Base-by-base conservation (phyloP, 2,888 invertebrate species). In the Fragum fragum region DNA sequence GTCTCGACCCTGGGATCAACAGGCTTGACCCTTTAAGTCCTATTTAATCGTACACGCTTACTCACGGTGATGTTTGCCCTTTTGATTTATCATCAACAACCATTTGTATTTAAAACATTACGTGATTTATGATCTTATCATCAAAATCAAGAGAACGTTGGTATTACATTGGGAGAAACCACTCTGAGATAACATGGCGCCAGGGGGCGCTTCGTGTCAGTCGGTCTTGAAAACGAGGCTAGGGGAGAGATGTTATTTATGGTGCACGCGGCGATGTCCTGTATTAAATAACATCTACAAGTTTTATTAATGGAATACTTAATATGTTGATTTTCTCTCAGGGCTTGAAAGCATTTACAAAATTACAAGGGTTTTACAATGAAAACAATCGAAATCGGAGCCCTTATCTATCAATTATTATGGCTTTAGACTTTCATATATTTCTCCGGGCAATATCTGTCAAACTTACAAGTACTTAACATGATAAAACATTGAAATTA, bases 381-480 rank as follows among this genome's bases (percentile, higher is more conserved):
- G 32, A 72, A 57, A 72, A 72, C 72, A 72, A 72, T 72, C 72
- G 57, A 72, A 72, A 39, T 36, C 42, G 39, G 23, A 29, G 42
- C 72, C 59, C 61, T 61, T 72, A 72, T 72, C 72, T 59, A 72
- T 72, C 72, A 72, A 61, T 72, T 72, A 72, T 72, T 55, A 57
- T 61, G 39, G 36, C 53, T 36, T 59, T 28, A 42, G 57, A 36
- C 72, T 57, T 23, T 57, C 72, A 72, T 72, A 72, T 57, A 72
- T 61, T 53, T 59, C 74, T 53, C 32, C 11, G n/a, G 32, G 74
- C 55, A 47, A 74, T 66, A 74, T 53, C 47, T 68, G 74, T 74
- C 74, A 74, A 36, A 55, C 52, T 18, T 21, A n/a, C 42, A 29
- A 74, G 74, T 66, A 63, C 74, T 63, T 63, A 68, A 47, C 53